phyloP scores from a whole-genome alignment of 2,888 invertebrate species.

The Cylloceria caligata region DNA sequence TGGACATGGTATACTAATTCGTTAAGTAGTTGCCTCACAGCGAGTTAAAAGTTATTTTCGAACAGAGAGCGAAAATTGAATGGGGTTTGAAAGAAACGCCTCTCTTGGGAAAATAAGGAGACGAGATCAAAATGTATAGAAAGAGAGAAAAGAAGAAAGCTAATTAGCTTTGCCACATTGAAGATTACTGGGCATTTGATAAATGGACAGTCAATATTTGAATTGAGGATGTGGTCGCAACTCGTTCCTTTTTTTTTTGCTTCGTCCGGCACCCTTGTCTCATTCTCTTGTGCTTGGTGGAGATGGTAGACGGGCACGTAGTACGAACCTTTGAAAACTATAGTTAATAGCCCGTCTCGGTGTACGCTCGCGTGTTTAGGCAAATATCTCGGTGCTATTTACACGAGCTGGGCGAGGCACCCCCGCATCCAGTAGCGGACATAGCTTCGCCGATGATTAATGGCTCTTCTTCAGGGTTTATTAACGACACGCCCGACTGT shows the following conservation, averaged over 20 bases:
- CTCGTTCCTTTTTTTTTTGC: constrained; percentile 60
- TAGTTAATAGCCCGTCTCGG: constrained; percentile 30
- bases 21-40: background rate
- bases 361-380: constrained; percentile 71
- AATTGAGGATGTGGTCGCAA: constrained; percentile 70
- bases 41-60: constrained; percentile 56
- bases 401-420: constrained; percentile 68
- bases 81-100: constrained; percentile 65
- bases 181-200: constrained; percentile 75
- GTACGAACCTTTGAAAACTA: constrained; percentile 57
- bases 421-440: constrained; percentile 68
- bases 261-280: constrained; percentile 60
- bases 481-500: constrained; percentile 75
- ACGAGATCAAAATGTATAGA: constrained; percentile 58
- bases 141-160: constrained; percentile 72
- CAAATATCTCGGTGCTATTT: constrained; percentile 78
- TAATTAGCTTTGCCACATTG: constrained; percentile 77
- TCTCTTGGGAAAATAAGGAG: constrained; percentile 35
- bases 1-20: background rate
- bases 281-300: constrained; percentile 62
- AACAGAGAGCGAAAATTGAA: constrained; percentile 53
- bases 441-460: constrained; percentile 80
- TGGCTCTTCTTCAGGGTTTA: constrained; percentile 79
- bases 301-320: constrained; percentile 35
- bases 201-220: constrained; percentile 83